Base-by-base conservation (phyloP, 2,797 vertebrate species). In the Macropodus opercularis region DNA sequence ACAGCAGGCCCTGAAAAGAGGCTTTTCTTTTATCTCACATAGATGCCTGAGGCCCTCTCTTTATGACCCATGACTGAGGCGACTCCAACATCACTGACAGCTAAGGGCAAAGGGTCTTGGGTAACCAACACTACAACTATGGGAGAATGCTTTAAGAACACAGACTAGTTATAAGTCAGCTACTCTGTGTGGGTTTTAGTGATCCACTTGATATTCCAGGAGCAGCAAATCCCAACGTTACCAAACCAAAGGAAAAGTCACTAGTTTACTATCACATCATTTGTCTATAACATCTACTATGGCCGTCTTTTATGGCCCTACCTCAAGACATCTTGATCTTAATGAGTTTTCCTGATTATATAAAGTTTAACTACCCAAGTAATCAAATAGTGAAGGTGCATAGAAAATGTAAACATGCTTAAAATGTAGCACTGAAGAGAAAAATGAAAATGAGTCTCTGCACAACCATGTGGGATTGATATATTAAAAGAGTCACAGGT, bases 41-140 rank as follows among this genome's bases (percentile, higher is more conserved):
- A 74, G 80, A 85, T 34, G 87, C 88, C 90, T 81, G 77, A 79
- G 89, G 87, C 84, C 85, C 85, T 87, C 83, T 85, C 79, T 89
- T 91, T 90, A 91, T 89, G 91, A 92, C 88, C 90, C 85, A 69
- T 92, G 91, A 94, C 92, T 83, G 90, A 90, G 89, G 85, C 81
- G 67, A 75, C 83, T 86, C 85, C 88, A 83, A 87, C 86, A 89
- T 87, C 84, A 89, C 88, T 92, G 92, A 91, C 91, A 91, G 88
- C 75, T 12, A 57, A 87, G 90, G 90, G 75, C 89, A 93, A 89
- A 90, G 92, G 92, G 91, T 91, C 78, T 78, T 74, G 87, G 80
- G 87, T 90, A 92, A 91, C 90, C 88, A 91, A 90, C 82, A 81
- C 80, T 91, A 90, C 79, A 87, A 80, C 78, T 87, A 69, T 81